These are phyloP conservation scores for Drosophila planitibia DNA, from an alignment of 2,888 invertebrate species.

Conservation along the genomic window DNA sequence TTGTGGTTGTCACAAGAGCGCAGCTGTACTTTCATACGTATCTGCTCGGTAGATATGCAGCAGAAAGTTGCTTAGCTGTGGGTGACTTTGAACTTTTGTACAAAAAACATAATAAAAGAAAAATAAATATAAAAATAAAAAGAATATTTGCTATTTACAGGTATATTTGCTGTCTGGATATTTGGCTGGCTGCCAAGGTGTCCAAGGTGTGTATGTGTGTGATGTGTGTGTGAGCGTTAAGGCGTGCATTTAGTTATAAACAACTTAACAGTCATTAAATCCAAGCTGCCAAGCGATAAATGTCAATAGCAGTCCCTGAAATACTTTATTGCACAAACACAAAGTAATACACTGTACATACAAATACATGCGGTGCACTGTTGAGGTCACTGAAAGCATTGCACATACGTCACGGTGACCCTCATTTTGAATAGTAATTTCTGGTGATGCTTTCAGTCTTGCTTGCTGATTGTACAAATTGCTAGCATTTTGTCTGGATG, in stretches of 20 bases:
- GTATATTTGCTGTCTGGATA: not conserved
- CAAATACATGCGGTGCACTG: conserved; percentile 43
- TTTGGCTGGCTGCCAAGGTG: not conserved
- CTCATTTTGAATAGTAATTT: conserved; percentile 14
- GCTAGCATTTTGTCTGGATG: conserved; percentile 58
- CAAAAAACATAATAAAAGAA: not conserved
- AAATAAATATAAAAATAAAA: not conserved
- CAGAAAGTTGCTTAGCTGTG: not conserved
- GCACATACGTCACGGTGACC: conserved; percentile 56
- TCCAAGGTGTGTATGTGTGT: not conserved
- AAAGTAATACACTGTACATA: not conserved
- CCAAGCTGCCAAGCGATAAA: conserved; percentile 64
- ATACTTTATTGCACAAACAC: conserved; percentile 28
- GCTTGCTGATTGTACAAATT: conserved; percentile 57
- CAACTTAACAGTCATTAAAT: conserved; percentile 69
- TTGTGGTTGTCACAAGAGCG: conserved; percentile 10
- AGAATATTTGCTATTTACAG: not conserved
- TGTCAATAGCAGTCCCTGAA: conserved; percentile 63
- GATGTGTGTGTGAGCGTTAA: conserved; percentile 33
- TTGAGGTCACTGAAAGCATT: conserved; percentile 63
- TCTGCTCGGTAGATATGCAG: not conserved
- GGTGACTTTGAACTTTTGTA: not conserved
- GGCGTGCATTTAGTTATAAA: conserved; percentile 38
- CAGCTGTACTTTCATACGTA: not conserved
- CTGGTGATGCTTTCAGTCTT: conserved; percentile 13